Evolutionary conservation across 1,140 invertebrate genomes (phyloP).

Genomic region (Pogonus chalceus): DNA sequence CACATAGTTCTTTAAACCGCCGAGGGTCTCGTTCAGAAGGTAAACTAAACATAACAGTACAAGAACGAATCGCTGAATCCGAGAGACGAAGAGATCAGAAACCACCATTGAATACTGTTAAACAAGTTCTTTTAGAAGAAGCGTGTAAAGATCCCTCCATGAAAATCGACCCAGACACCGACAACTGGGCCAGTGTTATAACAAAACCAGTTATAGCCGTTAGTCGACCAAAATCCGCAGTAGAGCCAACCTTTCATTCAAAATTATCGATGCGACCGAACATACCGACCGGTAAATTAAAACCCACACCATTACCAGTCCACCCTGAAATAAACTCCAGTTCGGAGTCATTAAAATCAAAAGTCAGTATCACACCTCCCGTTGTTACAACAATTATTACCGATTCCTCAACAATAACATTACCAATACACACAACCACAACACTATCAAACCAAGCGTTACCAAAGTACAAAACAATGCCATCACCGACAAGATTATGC

Average conservation of each 20-base stretch:
- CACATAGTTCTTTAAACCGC: constrained; percentile 38
- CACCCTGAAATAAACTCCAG: background rate
- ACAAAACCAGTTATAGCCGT: background rate
- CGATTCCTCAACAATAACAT: constrained; percentile 45
- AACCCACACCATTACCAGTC: background rate
- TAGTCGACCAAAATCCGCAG: constrained; percentile 6
- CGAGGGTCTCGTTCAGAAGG: constrained; percentile 53
- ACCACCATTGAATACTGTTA: background rate
- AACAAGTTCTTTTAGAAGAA: constrained; percentile 15
- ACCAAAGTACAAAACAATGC: constrained; percentile 48
- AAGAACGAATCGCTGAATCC: constrained; percentile 37
- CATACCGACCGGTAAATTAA: constrained; percentile 18
- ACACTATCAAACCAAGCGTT: constrained; percentile 30
- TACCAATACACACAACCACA: constrained; percentile 40
- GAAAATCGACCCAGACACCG: constrained; percentile 9
- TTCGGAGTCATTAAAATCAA: constrained; percentile 8
- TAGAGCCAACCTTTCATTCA: constrained; percentile 12
- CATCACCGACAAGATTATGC: constrained; percentile 36
- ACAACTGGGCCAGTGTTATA: constrained; percentile 12
- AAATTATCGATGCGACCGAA: constrained; percentile 15
- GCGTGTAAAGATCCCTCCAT: background rate
- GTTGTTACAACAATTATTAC: constrained; percentile 40
- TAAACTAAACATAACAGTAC: constrained; percentile 44
- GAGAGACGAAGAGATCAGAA: constrained; percentile 22
- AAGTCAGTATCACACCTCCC: constrained; percentile 15